Conservation (phyloP, 2,113 vertebrate genomes). For the Nerophis ophidion region DNA sequence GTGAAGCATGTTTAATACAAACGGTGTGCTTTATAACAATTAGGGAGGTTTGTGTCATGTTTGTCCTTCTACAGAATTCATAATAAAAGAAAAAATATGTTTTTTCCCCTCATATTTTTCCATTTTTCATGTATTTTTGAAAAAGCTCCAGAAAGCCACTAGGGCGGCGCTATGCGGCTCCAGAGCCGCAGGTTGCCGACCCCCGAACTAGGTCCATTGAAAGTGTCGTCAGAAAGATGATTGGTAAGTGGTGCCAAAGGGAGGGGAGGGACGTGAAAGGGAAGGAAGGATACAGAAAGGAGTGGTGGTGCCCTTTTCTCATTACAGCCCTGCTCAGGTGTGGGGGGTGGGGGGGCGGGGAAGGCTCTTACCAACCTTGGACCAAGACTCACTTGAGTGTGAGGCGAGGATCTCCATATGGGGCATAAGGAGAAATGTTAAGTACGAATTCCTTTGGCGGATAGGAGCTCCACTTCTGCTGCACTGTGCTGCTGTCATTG, state of each 20-base stretch:
- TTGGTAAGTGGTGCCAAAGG: conserved; percentile 2
- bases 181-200: no score
- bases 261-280: background rate
- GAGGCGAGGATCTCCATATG: conserved; percentile 97
- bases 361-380: conserved; percentile 74
- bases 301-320: conserved; percentile 52
- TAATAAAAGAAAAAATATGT: no score
- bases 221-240: conserved; percentile 22
- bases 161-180: no score
- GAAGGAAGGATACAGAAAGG: background rate
- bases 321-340: conserved; percentile 66
- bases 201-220: conserved; percentile 20
- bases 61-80: no score
- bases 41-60: no score
- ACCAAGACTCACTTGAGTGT: conserved; percentile 99
- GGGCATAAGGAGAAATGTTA: conserved; percentile 99
- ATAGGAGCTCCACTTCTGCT: conserved; percentile 99
- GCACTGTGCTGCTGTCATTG: conserved; percentile 99
- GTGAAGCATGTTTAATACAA: no score
- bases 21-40: no score
- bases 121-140: no score
- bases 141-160: no score
- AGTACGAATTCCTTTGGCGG: conserved; percentile 99
- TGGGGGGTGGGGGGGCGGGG: conserved; percentile 14
- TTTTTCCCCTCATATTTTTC: no score